Conservation (phyloP, 2,113 vertebrate genomes). For the Nicator chloris region DNA sequence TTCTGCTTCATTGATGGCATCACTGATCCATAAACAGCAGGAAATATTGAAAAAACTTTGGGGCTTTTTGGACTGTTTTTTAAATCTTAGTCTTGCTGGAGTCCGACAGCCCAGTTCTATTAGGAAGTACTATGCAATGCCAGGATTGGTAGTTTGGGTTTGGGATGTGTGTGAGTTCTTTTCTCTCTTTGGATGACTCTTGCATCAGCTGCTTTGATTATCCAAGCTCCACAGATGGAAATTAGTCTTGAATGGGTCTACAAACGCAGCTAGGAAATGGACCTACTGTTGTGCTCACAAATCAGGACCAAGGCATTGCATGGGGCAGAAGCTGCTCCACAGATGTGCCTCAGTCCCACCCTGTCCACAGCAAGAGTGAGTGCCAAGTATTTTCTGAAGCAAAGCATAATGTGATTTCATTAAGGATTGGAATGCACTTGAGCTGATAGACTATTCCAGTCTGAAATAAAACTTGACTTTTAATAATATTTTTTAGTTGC, state of each 20-base stretch:
- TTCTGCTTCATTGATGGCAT: not conserved
- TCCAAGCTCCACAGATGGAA: not conserved
- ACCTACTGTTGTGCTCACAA: not conserved
- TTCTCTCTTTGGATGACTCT: not conserved
- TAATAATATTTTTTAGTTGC: not conserved
- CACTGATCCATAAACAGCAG: not conserved
- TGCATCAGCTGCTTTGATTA: not conserved
- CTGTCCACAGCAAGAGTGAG: not conserved
- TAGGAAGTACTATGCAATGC: not conserved
- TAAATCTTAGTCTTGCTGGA: not conserved
- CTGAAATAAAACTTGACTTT: not conserved
- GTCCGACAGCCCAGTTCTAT: not conserved
- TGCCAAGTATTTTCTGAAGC: not conserved
- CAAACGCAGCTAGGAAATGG: not conserved
- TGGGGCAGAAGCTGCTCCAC: not conserved
- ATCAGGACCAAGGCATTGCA: not conserved
- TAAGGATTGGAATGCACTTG: not conserved
- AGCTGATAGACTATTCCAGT: not conserved
- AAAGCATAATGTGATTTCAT: not conserved
- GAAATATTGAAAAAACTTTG: not conserved
- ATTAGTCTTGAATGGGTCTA: not conserved
- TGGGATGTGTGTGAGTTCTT: not conserved
- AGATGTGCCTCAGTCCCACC: not conserved
- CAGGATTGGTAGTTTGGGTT: not conserved
- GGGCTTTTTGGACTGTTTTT: not conserved